Evolutionary conservation across 2,888 invertebrate species (phyloP).

Genomic region (Tenthredo livida): DNA sequence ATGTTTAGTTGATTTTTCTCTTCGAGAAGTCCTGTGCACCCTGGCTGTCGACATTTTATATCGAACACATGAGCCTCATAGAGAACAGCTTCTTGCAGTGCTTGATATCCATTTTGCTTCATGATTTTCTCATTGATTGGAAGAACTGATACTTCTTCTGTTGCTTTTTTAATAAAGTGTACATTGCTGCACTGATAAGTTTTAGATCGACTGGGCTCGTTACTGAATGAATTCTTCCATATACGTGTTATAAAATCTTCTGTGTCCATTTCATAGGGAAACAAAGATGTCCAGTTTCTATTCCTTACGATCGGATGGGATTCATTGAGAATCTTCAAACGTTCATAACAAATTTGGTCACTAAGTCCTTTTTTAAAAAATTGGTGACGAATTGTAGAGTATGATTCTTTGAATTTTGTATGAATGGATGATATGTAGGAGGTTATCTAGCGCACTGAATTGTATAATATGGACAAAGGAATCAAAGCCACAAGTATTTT

Average conservation of each 20-base stretch:
- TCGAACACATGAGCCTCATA: slow-evolving; percentile 22
- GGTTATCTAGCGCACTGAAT: slow-evolving; percentile 46
- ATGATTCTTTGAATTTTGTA: slow-evolving; percentile 36
- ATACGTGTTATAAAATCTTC: slow-evolving; percentile 32
- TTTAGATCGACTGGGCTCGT: slow-evolving; percentile 22
- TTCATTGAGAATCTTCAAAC: slow-evolving; percentile 43
- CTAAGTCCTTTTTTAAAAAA: slow-evolving; percentile 35
- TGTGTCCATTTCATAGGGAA: slow-evolving; percentile 40
- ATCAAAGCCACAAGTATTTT: slow-evolving; percentile 53
- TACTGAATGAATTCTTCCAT: slow-evolving; percentile 29
- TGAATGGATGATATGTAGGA: slow-evolving; percentile 31
- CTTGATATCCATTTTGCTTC: slow-evolving; percentile 38
- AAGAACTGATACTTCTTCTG: slow-evolving; percentile 35
- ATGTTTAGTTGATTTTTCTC: slow-evolving; percentile 33
- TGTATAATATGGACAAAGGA: slow-evolving; percentile 45
- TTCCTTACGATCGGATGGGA: slow-evolving; percentile 29
- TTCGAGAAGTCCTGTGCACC: slow-evolving; percentile 15
- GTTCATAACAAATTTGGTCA: slow-evolving; percentile 43
- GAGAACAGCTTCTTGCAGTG: slow-evolving; percentile 36
- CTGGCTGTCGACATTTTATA: slow-evolving; percentile 41
- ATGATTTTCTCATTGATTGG: slow-evolving; percentile 34
- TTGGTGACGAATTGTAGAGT: slow-evolving; percentile 28
- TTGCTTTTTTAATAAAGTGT: slow-evolving; percentile 34
- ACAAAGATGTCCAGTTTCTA: neutral
- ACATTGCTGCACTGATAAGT: slow-evolving; percentile 36